Base-by-base conservation (phyloP, 2,888 invertebrate species). In the Acanthosepion lycidas region DNA sequence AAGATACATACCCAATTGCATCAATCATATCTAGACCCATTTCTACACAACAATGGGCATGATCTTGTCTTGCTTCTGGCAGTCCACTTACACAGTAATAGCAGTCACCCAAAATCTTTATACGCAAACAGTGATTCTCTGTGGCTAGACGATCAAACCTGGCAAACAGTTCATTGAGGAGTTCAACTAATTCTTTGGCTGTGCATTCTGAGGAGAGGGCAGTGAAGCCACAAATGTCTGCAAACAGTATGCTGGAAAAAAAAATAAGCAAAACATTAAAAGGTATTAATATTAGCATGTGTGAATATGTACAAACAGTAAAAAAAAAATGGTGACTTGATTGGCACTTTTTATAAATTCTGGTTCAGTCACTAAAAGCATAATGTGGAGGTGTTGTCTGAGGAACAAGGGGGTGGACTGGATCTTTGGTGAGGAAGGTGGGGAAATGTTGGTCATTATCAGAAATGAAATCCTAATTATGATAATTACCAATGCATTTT, bases 1-100 rank as follows among this genome's bases (percentile, higher is more conserved):
- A 26, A n/a, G n/a, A 78, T 20, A 95, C 97, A 98, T 98, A 99
- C 99, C 99, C 99, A 97, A 99, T 99, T 51, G 99, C 99, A 98
- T 99, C 99, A 97, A 99, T 99, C 99, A 99, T 99, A 98, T 99
- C 99, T 94, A 99, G 98, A 9, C 99, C 99, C 99, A 99, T 99
- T 98, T 99, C 99, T 23, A 99, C 99, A 97, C 99, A 99, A 98
- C 99, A 99, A 96, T 98, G 98, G 95, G 99, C 99, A 97, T 99
- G 99, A 98, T 99, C 99, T 94, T 98, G 98, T 94, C 99, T 98
- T 0, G 99, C 98, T 97, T 99, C 99, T 0, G 99, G 99, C 95
- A 99, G 98, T 6, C 99, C 99, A 93, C 97, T 98, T 78, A 99
- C 99, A 95, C 99, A 99, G 98, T 99, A 99, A 98, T 99, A 99